Conservation (phyloP, 2,797 vertebrate genomes). For the Harpagifer antarcticus region DNA sequence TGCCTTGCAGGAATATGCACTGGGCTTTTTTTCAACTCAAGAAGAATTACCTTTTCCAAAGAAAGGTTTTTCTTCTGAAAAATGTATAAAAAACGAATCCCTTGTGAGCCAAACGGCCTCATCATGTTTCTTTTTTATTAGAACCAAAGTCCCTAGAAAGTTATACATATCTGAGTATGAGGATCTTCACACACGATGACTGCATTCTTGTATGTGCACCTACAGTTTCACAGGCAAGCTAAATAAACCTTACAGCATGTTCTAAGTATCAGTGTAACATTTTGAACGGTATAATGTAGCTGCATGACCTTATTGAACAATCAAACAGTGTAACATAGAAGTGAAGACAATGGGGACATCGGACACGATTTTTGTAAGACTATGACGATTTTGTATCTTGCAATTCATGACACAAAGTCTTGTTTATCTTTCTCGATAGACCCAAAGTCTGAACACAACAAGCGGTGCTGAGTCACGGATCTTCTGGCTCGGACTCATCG, state of each 20-base stretch:
- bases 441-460: constrained; percentile 40
- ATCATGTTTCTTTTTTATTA: background rate
- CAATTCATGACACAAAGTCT: constrained; percentile 6
- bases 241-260: background rate
- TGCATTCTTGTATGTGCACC: background rate
- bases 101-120: background rate
- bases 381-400: background rate
- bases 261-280: background rate
- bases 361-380: background rate
- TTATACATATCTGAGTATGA: constrained; percentile 2
- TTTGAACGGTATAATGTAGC: constrained; percentile 40
- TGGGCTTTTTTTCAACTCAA: background rate
- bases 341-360: background rate
- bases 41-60: background rate
- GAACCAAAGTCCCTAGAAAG: too few species aligned
- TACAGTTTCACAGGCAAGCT: constrained; percentile 13
- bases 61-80: background rate
- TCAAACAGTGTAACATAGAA: constrained; percentile 15
- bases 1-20: background rate
- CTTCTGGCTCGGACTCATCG: constrained; percentile 94
- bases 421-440: constrained; percentile 68
- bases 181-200: background rate
- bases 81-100: background rate
- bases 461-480: constrained; percentile 90
- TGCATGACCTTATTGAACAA: constrained; percentile 30